Evolutionary conservation across 1,140 invertebrate genomes (phyloP).

Genomic region (Brachionus koreanus): DNA sequence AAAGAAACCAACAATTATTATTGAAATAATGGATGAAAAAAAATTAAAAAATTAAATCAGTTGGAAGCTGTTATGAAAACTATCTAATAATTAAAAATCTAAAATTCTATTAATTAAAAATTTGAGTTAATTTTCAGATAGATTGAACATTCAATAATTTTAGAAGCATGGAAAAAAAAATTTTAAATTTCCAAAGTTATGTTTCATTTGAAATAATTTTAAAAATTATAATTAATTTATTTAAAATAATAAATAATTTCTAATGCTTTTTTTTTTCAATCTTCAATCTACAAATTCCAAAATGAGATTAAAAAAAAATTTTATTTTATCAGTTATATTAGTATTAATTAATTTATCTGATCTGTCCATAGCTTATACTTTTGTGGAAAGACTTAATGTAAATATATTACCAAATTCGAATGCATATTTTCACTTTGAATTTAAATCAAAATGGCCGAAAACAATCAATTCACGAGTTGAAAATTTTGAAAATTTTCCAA

Average conservation of each 20-base stretch:
- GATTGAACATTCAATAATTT: no score
- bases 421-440: constrained; percentile 30
- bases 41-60: no score
- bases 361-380: neutral
- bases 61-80: no score
- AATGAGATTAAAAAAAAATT: neutral
- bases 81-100: no score
- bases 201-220: neutral
- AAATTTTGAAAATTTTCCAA: constrained; percentile 81
- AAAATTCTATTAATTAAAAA: no score
- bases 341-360: neutral
- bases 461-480: neutral
- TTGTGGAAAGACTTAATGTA: neutral
- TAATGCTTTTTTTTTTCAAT: neutral
- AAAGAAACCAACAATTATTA: no score
- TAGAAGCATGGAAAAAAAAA: no score
- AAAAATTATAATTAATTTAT: neutral
- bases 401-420: constrained; percentile 7
- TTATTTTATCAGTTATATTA: constrained; percentile 14
- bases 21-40: no score
- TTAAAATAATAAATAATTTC: neutral
- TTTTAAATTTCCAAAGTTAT: neutral
- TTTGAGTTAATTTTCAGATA: no score
- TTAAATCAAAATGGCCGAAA: constrained; percentile 21
- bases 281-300: neutral